Evolutionary conservation across 37 sponge, comb jelly and placozoan species (phyloP).

Genomic region (Chondrosia reniformis): DNA sequence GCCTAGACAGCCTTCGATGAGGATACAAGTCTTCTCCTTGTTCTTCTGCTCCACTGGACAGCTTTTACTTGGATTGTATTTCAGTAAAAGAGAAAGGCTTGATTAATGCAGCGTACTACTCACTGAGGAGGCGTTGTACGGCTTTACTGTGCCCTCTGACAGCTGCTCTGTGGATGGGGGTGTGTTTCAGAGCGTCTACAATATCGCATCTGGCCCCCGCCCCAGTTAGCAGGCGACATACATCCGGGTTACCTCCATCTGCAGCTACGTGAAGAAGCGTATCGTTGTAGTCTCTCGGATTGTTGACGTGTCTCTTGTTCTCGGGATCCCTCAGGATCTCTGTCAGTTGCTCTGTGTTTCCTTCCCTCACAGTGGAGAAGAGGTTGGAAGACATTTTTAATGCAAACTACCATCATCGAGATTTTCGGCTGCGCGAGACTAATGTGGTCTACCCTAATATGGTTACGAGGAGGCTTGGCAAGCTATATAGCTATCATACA

Average conservation of each 20-base stretch:
- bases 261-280: conserved; percentile 10
- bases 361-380: neutral
- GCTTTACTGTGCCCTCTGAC: conserved; percentile 1
- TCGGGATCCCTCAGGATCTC: neutral
- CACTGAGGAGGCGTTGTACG: neutral
- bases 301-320: conserved; percentile 11
- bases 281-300: conserved; percentile 14
- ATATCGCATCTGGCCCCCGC: conserved; percentile 15
- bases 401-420: no score
- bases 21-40: no score
- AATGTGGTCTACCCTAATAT: no score
- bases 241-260: neutral
- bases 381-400: no score
- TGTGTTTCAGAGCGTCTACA: conserved; percentile 1
- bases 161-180: conserved; percentile 9
- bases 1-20: no score
- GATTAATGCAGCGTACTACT: neutral
- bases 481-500: no score
- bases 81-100: no score
- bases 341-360: neutral
- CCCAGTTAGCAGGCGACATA: neutral
- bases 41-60: no score
- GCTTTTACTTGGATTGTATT: no score
- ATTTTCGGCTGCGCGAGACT: no score
- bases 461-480: no score